Evolutionary conservation across 2,888 invertebrate species (phyloP), one percentile per base, ranked within the genome.

Genomic region (Euphydryas editha): DNA sequence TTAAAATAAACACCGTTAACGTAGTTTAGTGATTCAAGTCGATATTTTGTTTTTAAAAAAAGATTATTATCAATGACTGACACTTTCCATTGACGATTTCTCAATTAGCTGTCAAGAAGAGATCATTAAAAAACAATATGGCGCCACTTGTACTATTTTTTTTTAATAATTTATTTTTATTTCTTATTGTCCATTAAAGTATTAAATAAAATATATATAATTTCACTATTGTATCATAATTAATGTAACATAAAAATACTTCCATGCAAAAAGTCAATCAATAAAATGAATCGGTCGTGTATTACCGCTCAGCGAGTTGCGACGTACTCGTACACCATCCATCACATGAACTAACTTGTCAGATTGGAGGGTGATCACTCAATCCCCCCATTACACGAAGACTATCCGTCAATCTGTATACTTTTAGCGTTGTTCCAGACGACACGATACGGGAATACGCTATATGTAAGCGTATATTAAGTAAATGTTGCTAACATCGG

Each of bases 311-410:
- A 21, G 49, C 49, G 49, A 49, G 30, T 3, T 7, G 30, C 42
- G 42, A 44, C 11, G 54, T 24, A 76, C 73, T n/a, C 11, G 54
- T 24, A 76, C 73, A 73, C 82, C 84, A 92, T 92, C 89, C 80
- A 90, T 91, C 91, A 90, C 84, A 62, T 60, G 83, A 86, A 87
- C 89, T 86, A 90, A 90, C 87, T 91, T 89, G 91, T 90, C 90
- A 88, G 90, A 89, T 89, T 90, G 89, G 82, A 86, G 88, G 81
- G 85, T 83, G 90, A 91, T 90, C 91, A 87, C 85, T 91, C 91
- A 91, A 85, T 82, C 85, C 84, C 80, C 79, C 90, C 86, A 89
- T 90, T 90, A 90, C 88, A 80, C 75, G 75, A 73, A 70, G 84
- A 83, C 88, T 87, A 90, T 90, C 89, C 85, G 86, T 92, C 91